phyloP scores from a whole-genome alignment of 1,140 invertebrate species.

The Drosophila malerkotliana region DNA sequence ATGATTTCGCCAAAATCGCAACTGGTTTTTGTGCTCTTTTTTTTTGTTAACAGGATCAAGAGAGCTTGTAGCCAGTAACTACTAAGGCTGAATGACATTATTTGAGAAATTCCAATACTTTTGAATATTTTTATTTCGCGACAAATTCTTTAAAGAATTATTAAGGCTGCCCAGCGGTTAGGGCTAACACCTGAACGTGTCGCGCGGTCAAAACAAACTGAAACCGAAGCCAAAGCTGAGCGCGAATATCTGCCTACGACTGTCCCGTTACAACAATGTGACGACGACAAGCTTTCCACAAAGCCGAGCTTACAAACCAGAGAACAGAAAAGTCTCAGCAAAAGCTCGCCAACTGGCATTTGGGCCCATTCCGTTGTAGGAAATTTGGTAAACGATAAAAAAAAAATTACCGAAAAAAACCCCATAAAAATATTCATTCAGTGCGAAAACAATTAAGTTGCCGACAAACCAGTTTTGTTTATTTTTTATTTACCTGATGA shows the following conservation, averaged over 20 bases:
- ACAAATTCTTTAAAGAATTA: not conserved
- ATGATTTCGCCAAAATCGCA: slow-evolving; percentile 16
- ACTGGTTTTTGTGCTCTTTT: slow-evolving; percentile 9
- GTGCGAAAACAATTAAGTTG: slow-evolving; percentile 27
- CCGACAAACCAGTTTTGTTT: slow-evolving; percentile 39
- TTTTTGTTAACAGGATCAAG: not conserved
- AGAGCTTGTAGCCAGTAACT: not conserved
- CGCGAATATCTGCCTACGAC: slow-evolving; percentile 13
- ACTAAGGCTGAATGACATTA: not conserved
- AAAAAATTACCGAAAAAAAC: slow-evolving; percentile 10
- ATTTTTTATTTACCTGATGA: slow-evolving; percentile 19
- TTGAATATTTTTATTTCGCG: slow-evolving; percentile 2
- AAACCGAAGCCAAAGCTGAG: slow-evolving; percentile 46
- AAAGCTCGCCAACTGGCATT: slow-evolving; percentile 32
- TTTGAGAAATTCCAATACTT: slow-evolving; percentile 8
- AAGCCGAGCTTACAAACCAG: slow-evolving; percentile 25
- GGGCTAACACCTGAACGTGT: slow-evolving; percentile 47
- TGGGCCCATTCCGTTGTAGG: slow-evolving; percentile 25
- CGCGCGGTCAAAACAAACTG: slow-evolving; percentile 69
- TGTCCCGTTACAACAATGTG: slow-evolving; percentile 41
- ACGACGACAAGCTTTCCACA: slow-evolving; percentile 33
- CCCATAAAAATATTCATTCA: slow-evolving; percentile 34
- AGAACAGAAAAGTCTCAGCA: not conserved
- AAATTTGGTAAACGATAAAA: slow-evolving; percentile 33
- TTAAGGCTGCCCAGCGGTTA: slow-evolving; percentile 15